Evolutionary conservation across 2,888 invertebrate species (phyloP).

Genomic region (Cryptus armator): DNA sequence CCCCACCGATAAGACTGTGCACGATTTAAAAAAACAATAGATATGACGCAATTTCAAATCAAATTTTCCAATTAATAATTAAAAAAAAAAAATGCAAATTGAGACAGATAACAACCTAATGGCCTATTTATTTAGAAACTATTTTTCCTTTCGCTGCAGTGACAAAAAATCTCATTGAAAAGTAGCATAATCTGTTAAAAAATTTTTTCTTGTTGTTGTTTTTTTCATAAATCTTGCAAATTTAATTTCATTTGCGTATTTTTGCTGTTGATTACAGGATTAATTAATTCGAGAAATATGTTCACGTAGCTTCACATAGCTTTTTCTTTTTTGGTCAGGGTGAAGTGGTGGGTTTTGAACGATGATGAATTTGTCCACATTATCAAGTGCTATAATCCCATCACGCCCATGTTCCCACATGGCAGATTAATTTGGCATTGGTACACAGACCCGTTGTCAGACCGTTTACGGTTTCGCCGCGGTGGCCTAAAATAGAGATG

Average conservation of each 20-base stretch:
- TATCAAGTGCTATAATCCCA: constrained; percentile 2
- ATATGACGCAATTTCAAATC: neutral
- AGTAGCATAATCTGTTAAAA: too few relatives aligned
- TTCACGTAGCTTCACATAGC: too few relatives aligned
- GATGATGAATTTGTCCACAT: constrained; percentile 5
- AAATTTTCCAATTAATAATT: neutral
- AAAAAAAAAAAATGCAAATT: neutral
- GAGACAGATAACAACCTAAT: neutral
- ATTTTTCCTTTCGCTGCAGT: too few relatives aligned
- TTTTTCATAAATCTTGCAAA: neutral
- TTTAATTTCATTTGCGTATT: neutral
- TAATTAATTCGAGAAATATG: neutral
- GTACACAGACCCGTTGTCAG: constrained; percentile 26
- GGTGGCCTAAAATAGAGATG: constrained; percentile 75
- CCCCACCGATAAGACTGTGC: neutral
- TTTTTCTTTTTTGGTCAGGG: neutral
- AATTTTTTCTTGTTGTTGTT: too few relatives aligned
- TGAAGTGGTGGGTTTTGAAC: neutral
- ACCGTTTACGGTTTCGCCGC: constrained; percentile 55
- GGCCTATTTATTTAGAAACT: too few relatives aligned
- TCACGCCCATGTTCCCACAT: neutral
- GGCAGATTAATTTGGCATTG: constrained; percentile 20
- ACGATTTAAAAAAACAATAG: neutral
- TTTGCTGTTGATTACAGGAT: neutral
- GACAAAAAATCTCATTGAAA: too few relatives aligned